Percentiles rank a stretch among this genome's conserved stretches.
Conservation (phyloP, 2,888 invertebrate species). For the Catonia carolina region DNA sequence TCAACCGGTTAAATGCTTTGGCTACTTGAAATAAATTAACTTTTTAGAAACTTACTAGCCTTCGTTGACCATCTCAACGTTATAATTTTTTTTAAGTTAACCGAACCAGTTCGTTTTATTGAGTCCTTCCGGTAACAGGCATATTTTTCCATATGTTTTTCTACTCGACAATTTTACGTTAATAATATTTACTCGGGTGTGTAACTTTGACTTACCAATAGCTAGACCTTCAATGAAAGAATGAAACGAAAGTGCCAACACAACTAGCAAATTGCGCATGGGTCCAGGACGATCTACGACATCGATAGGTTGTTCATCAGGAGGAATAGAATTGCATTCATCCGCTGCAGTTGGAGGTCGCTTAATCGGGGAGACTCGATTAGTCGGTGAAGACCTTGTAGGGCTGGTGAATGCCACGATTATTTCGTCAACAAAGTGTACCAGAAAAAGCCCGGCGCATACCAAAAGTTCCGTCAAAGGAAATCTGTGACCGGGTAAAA, state of each 20-base stretch:
- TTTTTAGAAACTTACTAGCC: too few species aligned
- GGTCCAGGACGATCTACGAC: background rate
- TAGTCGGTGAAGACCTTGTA: background rate
- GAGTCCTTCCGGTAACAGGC: too few species aligned
- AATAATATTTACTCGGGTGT: too few species aligned
- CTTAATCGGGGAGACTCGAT: background rate
- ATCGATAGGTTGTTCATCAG: background rate
- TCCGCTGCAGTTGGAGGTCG: background rate
- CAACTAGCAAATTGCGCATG: background rate
- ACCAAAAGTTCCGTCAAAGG: slow-evolving; percentile 49
- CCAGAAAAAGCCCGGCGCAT: slow-evolving; percentile 49
- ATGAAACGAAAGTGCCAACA: slow-evolving; percentile 1
- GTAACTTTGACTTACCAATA: background rate
- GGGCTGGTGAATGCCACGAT: background rate
- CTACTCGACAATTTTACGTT: too few species aligned
- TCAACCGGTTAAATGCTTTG: too few species aligned
- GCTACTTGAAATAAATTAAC: too few species aligned
- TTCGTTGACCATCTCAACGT: too few species aligned
- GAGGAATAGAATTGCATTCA: too few species aligned
- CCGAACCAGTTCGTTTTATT: too few species aligned
- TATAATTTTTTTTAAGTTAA: too few species aligned
- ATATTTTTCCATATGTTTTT: too few species aligned
- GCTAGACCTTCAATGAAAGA: slow-evolving; percentile 2
- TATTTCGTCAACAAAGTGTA: slow-evolving; percentile 49
- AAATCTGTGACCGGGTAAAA: slow-evolving; percentile 33